These are phyloP conservation scores for Triplophysa dalaica DNA, from an alignment of 2,113 vertebrate genomes.

Conservation along the genomic window DNA sequence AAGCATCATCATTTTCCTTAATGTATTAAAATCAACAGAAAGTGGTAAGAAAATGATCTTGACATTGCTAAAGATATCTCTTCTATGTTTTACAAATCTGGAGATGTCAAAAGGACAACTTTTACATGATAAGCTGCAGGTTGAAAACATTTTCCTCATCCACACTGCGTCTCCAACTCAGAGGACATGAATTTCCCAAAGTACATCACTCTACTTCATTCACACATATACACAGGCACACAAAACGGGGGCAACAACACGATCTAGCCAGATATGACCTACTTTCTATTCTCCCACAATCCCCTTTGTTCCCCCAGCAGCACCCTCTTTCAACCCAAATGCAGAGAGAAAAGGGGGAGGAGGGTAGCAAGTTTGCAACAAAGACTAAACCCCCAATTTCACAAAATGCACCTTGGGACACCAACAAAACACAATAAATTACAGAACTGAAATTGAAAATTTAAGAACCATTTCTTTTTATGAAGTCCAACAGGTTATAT, in stretches of 20 bases:
- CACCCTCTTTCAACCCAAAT: slow-evolving; percentile 20
- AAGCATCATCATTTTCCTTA: neutral
- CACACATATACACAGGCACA: slow-evolving; percentile 25
- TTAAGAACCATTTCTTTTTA: neutral
- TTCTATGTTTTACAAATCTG: neutral
- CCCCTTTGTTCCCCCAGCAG: slow-evolving; percentile 67
- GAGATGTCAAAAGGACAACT: neutral
- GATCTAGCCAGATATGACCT: slow-evolving; percentile 68
- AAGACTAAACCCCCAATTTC: slow-evolving; percentile 20
- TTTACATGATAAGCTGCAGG: neutral
- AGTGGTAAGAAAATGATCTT: neutral
- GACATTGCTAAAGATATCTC: neutral
- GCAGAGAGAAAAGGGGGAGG: slow-evolving; percentile 21
- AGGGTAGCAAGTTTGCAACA: neutral
- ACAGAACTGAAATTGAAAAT: neutral
- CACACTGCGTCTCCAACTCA: slow-evolving; percentile 17
- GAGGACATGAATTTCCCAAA: slow-evolving; percentile 50
- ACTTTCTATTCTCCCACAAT: slow-evolving; percentile 68
- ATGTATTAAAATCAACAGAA: neutral
- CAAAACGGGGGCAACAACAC: slow-evolving; percentile 27
- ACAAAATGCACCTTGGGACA: neutral
- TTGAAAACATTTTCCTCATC: neutral
- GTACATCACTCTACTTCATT: neutral
- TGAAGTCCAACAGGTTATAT: slow-evolving; percentile 16
- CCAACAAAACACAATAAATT: neutral